Conservation (phyloP, 2,113 vertebrate genomes). For the Willisornis vidua region DNA sequence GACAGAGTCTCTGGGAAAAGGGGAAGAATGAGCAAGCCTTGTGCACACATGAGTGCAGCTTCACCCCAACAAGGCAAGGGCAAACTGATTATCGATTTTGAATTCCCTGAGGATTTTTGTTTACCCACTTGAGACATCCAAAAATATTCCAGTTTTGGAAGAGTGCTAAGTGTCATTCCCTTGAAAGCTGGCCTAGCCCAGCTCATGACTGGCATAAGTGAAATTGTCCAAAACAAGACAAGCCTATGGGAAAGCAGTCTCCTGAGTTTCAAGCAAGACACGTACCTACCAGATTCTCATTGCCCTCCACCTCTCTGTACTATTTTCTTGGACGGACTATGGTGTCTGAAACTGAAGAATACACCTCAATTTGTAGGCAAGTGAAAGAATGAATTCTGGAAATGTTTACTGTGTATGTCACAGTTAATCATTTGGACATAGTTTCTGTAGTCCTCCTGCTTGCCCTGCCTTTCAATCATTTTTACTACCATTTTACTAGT, state of each 20-base stretch:
- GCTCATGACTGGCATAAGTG: neutral
- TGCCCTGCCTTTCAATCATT: neutral
- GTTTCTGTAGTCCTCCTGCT: neutral
- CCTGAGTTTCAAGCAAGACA: neutral
- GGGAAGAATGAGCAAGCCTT: neutral
- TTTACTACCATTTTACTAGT: neutral
- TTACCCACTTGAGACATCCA: neutral
- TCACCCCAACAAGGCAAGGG: neutral
- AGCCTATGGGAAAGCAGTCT: neutral
- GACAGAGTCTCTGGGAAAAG: neutral
- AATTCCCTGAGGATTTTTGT: neutral
- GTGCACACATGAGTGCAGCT: neutral
- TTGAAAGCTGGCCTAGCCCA: neutral
- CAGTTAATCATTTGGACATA: neutral
- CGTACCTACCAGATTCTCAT: neutral
- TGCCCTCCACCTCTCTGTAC: neutral
- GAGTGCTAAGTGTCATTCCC: neutral
- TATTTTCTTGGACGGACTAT: neutral
- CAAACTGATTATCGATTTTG: neutral
- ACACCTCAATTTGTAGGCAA: neutral
- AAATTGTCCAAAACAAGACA: neutral
- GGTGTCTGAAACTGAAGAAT: neutral
- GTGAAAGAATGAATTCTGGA: neutral
- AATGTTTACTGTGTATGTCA: neutral
- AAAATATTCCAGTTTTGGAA: neutral